These are phyloP conservation scores for Alectura lathami DNA, from an alignment of 2,113 vertebrate genomes.

Conservation along the genomic window DNA sequence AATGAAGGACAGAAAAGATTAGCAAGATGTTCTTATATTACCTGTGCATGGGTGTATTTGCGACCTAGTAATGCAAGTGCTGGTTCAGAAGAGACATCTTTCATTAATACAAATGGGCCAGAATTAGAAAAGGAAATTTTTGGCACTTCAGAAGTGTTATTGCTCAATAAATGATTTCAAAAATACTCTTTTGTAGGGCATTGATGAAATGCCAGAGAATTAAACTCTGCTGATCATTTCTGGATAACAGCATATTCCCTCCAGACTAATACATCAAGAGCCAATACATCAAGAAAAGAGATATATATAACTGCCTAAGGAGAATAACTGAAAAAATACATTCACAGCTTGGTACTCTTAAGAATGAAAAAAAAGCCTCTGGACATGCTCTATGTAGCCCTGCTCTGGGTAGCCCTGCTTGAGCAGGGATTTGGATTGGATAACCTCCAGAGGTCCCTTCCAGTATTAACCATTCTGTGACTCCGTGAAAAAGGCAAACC, in stretches of 20 bases:
- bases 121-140: background rate
- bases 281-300: background rate
- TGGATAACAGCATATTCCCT: background rate
- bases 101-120: background rate
- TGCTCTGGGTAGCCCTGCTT: background rate
- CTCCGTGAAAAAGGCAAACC: background rate
- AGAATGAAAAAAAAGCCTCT: background rate
- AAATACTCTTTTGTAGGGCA: background rate
- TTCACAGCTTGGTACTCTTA: background rate
- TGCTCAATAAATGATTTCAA: background rate
- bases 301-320: background rate
- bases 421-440: background rate
- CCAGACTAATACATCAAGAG: background rate
- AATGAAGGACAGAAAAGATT: conserved; percentile 28
- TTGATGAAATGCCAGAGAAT: background rate
- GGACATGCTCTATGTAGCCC: background rate
- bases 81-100: background rate
- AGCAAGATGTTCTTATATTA: background rate
- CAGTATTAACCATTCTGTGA: background rate
- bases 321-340: background rate
- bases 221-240: background rate
- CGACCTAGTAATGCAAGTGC: background rate
- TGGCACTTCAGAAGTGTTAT: background rate
- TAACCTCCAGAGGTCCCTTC: background rate
- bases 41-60: background rate